A percentile compares a stretch with the other conserved stretches of the same genome.
phyloP scores from a whole-genome alignment of 2,797 vertebrate species.

The Tokudaia muenninki region DNA sequence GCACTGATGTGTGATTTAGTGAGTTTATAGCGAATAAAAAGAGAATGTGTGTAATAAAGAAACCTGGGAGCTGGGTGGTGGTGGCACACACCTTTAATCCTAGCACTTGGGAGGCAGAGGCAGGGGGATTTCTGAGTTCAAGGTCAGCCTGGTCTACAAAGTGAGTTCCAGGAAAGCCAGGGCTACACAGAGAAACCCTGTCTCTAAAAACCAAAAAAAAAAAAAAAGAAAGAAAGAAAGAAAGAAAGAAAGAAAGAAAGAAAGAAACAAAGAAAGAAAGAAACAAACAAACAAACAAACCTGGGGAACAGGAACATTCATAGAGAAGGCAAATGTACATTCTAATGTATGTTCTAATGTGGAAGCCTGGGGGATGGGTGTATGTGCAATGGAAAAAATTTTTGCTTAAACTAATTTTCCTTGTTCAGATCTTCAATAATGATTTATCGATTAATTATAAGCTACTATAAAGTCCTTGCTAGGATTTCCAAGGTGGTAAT shows the following conservation, averaged over 20 bases:
- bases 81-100: too few species aligned
- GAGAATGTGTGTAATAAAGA: not conserved
- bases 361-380: not conserved
- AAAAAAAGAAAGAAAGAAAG: too few species aligned
- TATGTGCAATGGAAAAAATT: not conserved
- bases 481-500: not conserved
- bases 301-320: not conserved
- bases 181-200: too few species aligned
- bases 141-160: too few species aligned
- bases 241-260: too few species aligned
- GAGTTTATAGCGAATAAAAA: not conserved
- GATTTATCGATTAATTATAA: not conserved
- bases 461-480: not conserved
- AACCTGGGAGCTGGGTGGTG: not conserved
- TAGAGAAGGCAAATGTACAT: not conserved
- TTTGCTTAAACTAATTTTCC: not conserved
- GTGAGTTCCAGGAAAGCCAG: too few species aligned
- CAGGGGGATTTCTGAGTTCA: too few species aligned
- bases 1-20: not conserved
- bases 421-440: conserved; percentile 22
- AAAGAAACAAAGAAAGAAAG: too few species aligned
- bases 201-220: too few species aligned
- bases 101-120: too few species aligned
- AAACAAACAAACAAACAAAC: not conserved
- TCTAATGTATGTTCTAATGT: too few species aligned